Evolutionary conservation across 1,140 invertebrate species (phyloP).

Genomic region (Zaprionus ornatus): DNA sequence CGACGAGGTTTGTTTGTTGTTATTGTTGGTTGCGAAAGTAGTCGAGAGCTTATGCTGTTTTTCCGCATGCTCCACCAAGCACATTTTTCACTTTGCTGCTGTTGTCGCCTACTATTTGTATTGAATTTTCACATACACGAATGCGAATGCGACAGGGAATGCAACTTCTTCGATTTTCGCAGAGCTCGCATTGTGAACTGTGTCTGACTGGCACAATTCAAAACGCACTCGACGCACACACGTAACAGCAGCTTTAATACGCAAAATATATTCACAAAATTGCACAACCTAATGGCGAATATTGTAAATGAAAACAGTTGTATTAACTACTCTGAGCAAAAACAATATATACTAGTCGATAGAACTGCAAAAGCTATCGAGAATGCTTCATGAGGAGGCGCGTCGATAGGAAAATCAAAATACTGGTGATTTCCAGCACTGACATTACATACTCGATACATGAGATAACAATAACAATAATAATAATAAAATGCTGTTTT

Average conservation of each 20-base stretch:
- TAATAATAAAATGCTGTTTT: not conserved
- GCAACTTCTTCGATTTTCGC: conserved; percentile 65
- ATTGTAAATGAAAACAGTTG: conserved; percentile 47
- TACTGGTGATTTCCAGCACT: not conserved
- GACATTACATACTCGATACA: not conserved
- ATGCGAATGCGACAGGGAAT: conserved; percentile 27
- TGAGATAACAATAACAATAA: not conserved
- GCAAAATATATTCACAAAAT: conserved; percentile 47
- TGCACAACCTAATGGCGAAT: conserved; percentile 54
- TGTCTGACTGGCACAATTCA: conserved; percentile 57
- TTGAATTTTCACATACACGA: conserved; percentile 67
- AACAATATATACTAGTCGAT: conserved; percentile 54
- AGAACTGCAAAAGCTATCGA: conserved; percentile 21
- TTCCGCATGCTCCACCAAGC: conserved; percentile 73
- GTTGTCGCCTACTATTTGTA: conserved; percentile 55
- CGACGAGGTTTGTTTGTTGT: conserved; percentile 31
- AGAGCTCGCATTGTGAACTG: conserved; percentile 48
- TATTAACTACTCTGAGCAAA: conserved; percentile 50
- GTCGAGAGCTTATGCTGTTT: conserved; percentile 43
- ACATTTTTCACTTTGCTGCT: conserved; percentile 67
- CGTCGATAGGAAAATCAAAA: not conserved
- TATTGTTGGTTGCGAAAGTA: conserved; percentile 21
- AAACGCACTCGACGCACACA: conserved; percentile 22
- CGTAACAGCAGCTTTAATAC: conserved; percentile 15
- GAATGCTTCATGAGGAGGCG: conserved; percentile 3